Evolutionary conservation across 2,888 invertebrate genomes (phyloP), one percentile per base, ranked within the genome.

Genomic region (Drosophila ochracea): DNA sequence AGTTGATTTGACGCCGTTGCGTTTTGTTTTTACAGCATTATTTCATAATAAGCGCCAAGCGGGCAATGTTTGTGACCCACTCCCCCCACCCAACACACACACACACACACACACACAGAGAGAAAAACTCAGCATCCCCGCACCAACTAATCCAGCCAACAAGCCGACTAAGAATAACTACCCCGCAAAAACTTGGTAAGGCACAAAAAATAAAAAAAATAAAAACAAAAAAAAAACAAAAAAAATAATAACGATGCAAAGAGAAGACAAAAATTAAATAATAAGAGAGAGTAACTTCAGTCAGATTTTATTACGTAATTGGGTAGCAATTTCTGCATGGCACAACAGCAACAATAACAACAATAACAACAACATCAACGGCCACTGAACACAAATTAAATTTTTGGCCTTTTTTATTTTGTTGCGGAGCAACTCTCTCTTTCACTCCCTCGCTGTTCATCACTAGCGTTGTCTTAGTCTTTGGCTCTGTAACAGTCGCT

Each of bases 261-360:
- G 68, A 64, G 74, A 80, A 84, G 76, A 83, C 87, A 86, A 82
- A 86, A 89, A 89, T 87, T 89, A 89, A 89, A 87, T 87, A 87
- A 87, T 89, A 86, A 88, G 85, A 86, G 84, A 80, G 78, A 30
- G 52, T 80, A 87, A 87, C 89, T 87, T 89, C 80, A 89, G 83
- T 89, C 82, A 83, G 89, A 87, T 87, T 89, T 87, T 85, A 87
- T 89, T 85, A 85, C 88, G 88, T 87, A 87, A 87, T 87, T 87
- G 90, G 87, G 87, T 89, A 87, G 89, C 88, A 87, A 87, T 87
- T 89, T 87, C 84, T 84, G 74, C 85, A 82, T 80, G 86, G 73
- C 68, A 62, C 78, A 73, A 61, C 77, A 73, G 25, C 55, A 73
- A 33, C 61, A 79, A 55, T 37, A 69, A 41, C 64, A 69, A 30